Evolutionary conservation across 2,797 vertebrate species (phyloP), one percentile per base, ranked within the genome.

Genomic region (Leptodactylus fallax): DNA sequence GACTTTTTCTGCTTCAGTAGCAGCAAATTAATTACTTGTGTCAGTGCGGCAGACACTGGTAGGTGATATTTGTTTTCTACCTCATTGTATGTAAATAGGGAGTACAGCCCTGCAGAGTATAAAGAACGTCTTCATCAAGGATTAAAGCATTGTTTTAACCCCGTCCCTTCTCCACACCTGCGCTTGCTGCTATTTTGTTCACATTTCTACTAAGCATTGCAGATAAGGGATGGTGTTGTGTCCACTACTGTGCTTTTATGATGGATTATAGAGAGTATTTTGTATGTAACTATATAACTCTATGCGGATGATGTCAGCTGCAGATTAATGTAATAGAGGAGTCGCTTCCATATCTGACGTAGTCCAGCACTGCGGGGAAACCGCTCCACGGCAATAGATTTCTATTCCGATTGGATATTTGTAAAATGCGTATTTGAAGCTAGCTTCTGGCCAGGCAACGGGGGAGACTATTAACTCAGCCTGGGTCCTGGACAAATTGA

Each of bases 1-100:
- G 67, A 19, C 19, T 87, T 69, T 81, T 76, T 87, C n/a, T 61
- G 79, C 67, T 63, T 81, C 67, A 77, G 6, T 81, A 56, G 53
- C 51, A 65, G 23, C 47, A 76, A 74, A 82, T 77, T 45, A 82
- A 82, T 87, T 65, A 55, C 61, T 65, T 78, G 45, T 84, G 87
- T 84, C 72, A 79, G 11, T 36, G 17, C 47, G 36, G 27, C 78
- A 56, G 86, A 36, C 16, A 10, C 79, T 72, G 36, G 58, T 16
- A 23, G 78, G 11, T 81, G 79, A 55, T 80, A 80, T 86, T 81
- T 77, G 21, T 87, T 76, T 82, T 14, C 27, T 72, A 49, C 56
- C 51, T 56, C 49, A 49, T 74, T 51, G 72, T 51, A n/a, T 79
- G 17, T 7, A 36, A 60, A 79, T 23, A 23, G 10, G 47, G n/a